phyloP scores from a whole-genome alignment of 2,888 invertebrate species.

The Drosophila eohydei region DNA sequence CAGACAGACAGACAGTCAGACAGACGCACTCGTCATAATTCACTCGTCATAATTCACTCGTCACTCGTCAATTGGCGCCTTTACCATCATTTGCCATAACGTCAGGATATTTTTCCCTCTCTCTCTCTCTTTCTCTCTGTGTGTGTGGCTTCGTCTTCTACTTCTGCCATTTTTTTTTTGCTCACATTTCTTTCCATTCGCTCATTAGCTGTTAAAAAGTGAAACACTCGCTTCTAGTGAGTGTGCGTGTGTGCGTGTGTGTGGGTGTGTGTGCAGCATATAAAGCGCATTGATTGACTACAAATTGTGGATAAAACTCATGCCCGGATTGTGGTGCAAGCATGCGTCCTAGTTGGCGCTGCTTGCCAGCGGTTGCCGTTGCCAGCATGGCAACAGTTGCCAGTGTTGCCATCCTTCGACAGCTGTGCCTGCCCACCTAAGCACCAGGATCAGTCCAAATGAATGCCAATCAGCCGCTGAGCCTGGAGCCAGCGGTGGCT shows the following conservation, averaged over 20 bases:
- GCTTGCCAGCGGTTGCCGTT: constrained; percentile 37
- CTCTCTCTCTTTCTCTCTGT: background rate
- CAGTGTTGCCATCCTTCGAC: constrained; percentile 30
- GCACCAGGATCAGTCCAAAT: constrained; percentile 39
- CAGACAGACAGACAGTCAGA: constrained; percentile 4
- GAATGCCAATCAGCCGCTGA: constrained; percentile 62
- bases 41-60: background rate
- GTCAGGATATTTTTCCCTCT: constrained; percentile 22
- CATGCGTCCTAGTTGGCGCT: constrained; percentile 43
- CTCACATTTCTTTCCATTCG: constrained; percentile 25
- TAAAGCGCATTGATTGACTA: constrained; percentile 3
- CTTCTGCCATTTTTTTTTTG: background rate
- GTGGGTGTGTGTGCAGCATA: background rate
- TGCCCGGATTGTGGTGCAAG: constrained; percentile 19
- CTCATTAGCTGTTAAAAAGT: constrained; percentile 28
- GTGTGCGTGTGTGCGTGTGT: constrained; percentile 18
- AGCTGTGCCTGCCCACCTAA: constrained; percentile 53
- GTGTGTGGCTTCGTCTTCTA: background rate
- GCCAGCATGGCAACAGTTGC: constrained; percentile 43
- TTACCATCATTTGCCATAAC: background rate
- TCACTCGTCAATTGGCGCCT: constrained; percentile 8
- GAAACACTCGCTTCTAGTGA: constrained; percentile 8
- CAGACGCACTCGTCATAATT: constrained; percentile 5
- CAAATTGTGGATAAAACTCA: constrained; percentile 13
- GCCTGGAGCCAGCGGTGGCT: constrained; percentile 64